Conservation (phyloP, 1,140 invertebrate genomes). For the Lordiphosa clarofinis region DNA sequence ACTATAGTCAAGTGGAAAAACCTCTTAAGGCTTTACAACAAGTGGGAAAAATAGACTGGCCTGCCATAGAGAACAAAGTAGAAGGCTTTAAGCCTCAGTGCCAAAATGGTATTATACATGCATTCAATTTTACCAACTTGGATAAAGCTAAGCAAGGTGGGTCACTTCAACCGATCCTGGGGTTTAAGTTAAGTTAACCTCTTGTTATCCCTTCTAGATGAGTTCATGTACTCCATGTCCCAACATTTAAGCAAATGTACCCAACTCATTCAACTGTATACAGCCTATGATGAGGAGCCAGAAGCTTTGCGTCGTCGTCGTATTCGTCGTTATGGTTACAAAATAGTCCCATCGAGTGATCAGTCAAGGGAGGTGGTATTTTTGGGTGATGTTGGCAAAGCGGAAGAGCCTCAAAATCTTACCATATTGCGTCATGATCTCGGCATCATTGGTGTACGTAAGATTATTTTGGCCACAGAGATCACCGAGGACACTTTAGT, state of each 20-base stretch:
- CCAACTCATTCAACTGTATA: conserved; percentile 42
- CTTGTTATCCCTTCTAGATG: conserved; percentile 9
- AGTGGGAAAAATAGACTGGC: neutral
- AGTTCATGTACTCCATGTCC: conserved; percentile 20
- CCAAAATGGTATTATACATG: conserved; percentile 12
- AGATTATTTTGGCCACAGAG: conserved; percentile 23
- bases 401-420: neutral
- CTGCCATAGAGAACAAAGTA: neutral
- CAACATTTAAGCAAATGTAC: conserved; percentile 16
- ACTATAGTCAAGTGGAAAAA: conserved; percentile 43
- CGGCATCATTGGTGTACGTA: neutral
- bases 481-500: rapidly evolving
- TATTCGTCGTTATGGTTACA: neutral
- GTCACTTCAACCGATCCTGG: neutral
- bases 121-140: conserved; percentile 26
- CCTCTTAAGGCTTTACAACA: conserved; percentile 9
- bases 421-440: conserved; percentile 11
- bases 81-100: conserved; percentile 16
- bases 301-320: conserved; percentile 12
- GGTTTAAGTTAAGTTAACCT: neutral
- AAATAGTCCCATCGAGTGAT: neutral
- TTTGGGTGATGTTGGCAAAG: too few relatives aligned
- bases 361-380: neutral
- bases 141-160: conserved; percentile 32
- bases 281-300: conserved; percentile 23